Conservation (phyloP, 2,797 vertebrate species). For the Accipiter superciliosus region DNA sequence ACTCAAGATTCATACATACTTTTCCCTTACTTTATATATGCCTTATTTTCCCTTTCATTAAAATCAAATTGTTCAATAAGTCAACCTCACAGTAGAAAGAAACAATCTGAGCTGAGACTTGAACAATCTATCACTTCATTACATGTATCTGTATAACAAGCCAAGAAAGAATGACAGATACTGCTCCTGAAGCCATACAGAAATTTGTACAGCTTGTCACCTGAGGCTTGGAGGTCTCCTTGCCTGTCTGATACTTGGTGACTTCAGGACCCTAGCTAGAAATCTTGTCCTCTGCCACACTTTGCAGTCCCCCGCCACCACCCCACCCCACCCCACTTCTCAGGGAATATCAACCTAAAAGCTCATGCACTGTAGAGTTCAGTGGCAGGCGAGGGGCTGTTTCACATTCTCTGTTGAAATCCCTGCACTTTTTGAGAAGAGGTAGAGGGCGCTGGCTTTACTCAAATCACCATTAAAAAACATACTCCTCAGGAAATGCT, state of each 20-base stretch:
- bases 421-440: background rate
- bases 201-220: background rate
- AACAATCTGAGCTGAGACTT: background rate
- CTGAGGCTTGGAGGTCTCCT: background rate
- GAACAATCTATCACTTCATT: background rate
- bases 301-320: background rate
- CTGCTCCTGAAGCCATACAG: background rate
- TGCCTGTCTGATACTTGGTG: background rate
- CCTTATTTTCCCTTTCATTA: background rate
- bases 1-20: background rate
- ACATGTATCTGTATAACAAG: background rate
- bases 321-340: background rate
- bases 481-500: background rate
- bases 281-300: background rate
- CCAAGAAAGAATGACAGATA: background rate
- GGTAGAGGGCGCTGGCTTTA: background rate
- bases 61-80: background rate
- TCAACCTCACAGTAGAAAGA: background rate
- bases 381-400: background rate
- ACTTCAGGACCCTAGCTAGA: background rate
- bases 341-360: background rate
- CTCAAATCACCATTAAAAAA: background rate
- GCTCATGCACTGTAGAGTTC: background rate
- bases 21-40: background rate
- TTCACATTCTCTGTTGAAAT: background rate